Evolutionary conservation across 1,140 invertebrate species (phyloP).

Genomic region (Atopsyche davidsoni): DNA sequence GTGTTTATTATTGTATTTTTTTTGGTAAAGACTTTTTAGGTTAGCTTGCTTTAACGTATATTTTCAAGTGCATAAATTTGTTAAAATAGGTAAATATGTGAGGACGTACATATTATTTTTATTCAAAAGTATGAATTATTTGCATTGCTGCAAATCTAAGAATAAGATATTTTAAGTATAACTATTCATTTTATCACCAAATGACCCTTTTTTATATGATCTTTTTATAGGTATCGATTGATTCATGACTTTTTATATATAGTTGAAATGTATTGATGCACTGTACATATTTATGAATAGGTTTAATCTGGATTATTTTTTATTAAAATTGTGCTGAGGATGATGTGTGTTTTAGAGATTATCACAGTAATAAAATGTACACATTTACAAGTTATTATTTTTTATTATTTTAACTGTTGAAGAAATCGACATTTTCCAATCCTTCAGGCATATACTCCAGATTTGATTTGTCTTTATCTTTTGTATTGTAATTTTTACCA

Average conservation of each 20-base stretch:
- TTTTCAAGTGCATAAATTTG: slow-evolving; percentile 3
- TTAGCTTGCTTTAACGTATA: neutral
- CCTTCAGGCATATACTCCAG: slow-evolving; percentile 63
- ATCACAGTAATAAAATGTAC: slow-evolving; percentile 5
- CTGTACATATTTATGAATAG: neutral
- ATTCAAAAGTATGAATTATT: neutral
- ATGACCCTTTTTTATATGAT: slow-evolving; percentile 1
- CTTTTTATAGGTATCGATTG: neutral
- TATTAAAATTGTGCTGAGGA: neutral
- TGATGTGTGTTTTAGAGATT: neutral
- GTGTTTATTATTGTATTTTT: neutral
- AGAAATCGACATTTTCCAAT: slow-evolving; percentile 59
- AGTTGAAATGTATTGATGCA: neutral
- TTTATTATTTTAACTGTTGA: slow-evolving; percentile 33
- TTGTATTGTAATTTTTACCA: slow-evolving; percentile 56
- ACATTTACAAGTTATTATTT: slow-evolving; percentile 7
- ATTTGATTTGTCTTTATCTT: slow-evolving; percentile 50
- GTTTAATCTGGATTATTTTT: slow-evolving; percentile 3
- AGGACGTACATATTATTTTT: slow-evolving; percentile 11
- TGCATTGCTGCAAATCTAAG: slow-evolving; percentile 1
- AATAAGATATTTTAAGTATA: neutral
- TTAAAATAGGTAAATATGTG: slow-evolving; percentile 9
- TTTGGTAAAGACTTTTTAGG: neutral
- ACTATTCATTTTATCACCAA: slow-evolving; percentile 4
- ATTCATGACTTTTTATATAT: neutral